phyloP scores from a whole-genome alignment of 2,888 invertebrate genomes.

The Tethea ocularis region DNA sequence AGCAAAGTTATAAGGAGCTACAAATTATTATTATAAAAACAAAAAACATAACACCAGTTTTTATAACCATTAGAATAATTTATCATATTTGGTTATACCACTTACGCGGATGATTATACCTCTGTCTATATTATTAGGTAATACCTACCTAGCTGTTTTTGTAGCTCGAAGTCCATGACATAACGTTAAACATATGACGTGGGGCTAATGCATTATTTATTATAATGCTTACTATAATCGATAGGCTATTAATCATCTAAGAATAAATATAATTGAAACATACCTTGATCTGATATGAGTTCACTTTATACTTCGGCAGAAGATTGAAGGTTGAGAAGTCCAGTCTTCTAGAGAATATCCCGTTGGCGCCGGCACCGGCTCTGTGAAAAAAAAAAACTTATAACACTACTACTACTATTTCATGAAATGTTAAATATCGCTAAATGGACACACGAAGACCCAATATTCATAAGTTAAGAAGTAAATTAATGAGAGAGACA shows the following conservation, averaged over 20 bases:
- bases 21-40: not conserved
- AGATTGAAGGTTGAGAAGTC: conserved; percentile 98
- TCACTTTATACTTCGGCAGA: conserved; percentile 97
- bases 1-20: not conserved
- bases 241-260: conserved; percentile 3
- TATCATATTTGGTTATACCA: conserved; percentile 2
- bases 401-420: conserved; percentile 8
- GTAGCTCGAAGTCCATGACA: not conserved
- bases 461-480: no score
- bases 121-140: not conserved
- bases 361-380: conserved; percentile 94
- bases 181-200: not conserved
- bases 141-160: not conserved
- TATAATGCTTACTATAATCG: conserved; percentile 13
- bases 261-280: conserved; percentile 49
- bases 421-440: not conserved
- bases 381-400: conserved; percentile 79
- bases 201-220: not conserved
- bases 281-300: conserved; percentile 99
- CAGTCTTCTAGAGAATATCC: conserved; percentile 95
- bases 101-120: not conserved
- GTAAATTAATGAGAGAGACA: no score
- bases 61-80: not conserved
- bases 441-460: no score
- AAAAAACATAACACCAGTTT: not conserved